phyloP scores from a whole-genome alignment of 2,888 invertebrate species.

The Boloria euphrosyne region DNA sequence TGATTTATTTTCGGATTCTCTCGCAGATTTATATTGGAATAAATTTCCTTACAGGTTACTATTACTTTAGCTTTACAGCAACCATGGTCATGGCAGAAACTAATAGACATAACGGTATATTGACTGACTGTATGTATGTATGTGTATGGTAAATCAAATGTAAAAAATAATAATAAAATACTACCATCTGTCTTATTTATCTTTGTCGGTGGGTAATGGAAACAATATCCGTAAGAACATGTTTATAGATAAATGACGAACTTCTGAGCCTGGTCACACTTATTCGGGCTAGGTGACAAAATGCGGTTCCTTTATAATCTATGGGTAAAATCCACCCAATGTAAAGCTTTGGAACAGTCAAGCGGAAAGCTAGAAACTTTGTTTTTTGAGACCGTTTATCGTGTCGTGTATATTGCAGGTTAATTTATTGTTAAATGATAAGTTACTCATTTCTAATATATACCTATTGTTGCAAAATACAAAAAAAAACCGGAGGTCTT shows the following conservation, averaged over 20 bases:
- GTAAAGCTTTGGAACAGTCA: slow-evolving; percentile 59
- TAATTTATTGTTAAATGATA: slow-evolving; percentile 26
- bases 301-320: slow-evolving; percentile 7
- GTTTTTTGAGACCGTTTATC: slow-evolving; percentile 67
- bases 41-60: too few relatives aligned
- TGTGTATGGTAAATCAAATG: too few relatives aligned
- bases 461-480: too few relatives aligned
- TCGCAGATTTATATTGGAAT: too few relatives aligned
- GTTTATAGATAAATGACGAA: slow-evolving; percentile 1
- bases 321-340: slow-evolving; percentile 54
- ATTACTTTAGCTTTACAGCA: too few relatives aligned
- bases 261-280: background rate
- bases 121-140: too few relatives aligned
- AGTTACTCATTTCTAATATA: too few relatives aligned
- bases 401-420: slow-evolving; percentile 65
- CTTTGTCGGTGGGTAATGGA: background rate
- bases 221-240: background rate
- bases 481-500: too few relatives aligned
- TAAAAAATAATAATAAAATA: too few relatives aligned
- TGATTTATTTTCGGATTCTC: too few relatives aligned
- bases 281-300: background rate
- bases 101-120: too few relatives aligned
- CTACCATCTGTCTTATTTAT: background rate
- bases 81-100: too few relatives aligned
- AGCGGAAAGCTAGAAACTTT: slow-evolving; percentile 60